Evolutionary conservation across 1,140 invertebrate genomes (phyloP).

Genomic region (Meloidogyne hapla): DNA sequence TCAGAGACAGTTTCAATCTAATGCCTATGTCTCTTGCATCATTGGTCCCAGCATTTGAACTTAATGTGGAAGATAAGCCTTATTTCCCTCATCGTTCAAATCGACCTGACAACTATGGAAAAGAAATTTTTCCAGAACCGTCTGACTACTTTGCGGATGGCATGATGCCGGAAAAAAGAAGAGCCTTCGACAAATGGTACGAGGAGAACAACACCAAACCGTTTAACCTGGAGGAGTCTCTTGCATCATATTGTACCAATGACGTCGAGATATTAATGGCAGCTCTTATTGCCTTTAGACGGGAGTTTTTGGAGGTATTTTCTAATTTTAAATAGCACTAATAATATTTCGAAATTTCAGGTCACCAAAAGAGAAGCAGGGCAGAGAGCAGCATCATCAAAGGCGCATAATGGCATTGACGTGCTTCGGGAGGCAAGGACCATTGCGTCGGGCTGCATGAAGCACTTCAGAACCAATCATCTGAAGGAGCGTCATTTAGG

Average conservation of each 20-base stretch:
- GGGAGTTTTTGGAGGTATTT: not conserved
- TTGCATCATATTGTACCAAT: conserved; percentile 4
- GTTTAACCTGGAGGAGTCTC: not conserved
- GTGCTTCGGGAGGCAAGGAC: not conserved
- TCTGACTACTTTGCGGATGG: conserved; percentile 8
- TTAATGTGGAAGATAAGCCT: not conserved
- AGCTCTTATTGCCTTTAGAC: not conserved
- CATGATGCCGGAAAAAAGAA: not conserved
- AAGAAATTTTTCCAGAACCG: not conserved
- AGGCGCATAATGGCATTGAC: not conserved
- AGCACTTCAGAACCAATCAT: conserved; percentile 3
- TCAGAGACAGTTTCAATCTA: not conserved
- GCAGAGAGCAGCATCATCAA: not conserved
- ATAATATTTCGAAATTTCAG: not conserved
- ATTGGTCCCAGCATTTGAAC: not conserved
- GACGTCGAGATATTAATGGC: conserved; percentile 9
- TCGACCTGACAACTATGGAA: not conserved
- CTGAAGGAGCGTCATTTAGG: too few relatives aligned
- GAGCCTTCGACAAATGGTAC: not conserved
- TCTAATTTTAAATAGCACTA: too few relatives aligned
- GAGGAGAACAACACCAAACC: not conserved
- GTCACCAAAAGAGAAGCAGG: not conserved
- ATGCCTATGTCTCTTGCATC: not conserved
- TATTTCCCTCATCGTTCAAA: not conserved
- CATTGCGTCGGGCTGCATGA: not conserved